Evolutionary conservation across 2,888 invertebrate genomes (phyloP), one percentile per base, ranked within the genome.

Genomic region (Sacculina carcini): DNA sequence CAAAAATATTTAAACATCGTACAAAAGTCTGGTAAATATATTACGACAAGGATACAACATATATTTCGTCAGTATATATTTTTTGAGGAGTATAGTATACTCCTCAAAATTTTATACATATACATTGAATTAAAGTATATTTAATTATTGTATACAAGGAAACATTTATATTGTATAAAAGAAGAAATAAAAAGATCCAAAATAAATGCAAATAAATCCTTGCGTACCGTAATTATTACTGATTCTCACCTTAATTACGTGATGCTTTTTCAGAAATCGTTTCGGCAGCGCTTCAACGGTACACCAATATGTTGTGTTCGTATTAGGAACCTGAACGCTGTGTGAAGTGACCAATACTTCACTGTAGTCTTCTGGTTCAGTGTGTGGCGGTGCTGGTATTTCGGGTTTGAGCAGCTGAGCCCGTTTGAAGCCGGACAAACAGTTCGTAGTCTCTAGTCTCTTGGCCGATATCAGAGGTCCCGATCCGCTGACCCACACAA

Each of bases 271-370:
- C 7, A 60, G 65, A 44, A 84, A 67, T 52, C 72, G 69, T 6
- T 74, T 69, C 0, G 89, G 85, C 14, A 98, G 65, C 61, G 77
- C 78, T 49, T 80, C 73, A 5, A 90, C 75, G 54, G 79, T 78
- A 63, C 96, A 98, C 94, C 96, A 98, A 63, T 98, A 98, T 0
- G 92, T 94, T 0, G 98, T 98, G 60, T 94, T 92, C 12, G 66
- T 70, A 2, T 70, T 69, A 0, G 94, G 94, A 4, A 98, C 78
- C 54, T 73, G 67, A 1, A 84, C 73, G 46, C 74, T 67, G 50
- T 76, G 68, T 21, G 76, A 71, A 1, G 72, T 67, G 24, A 85
- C 67, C 52, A 75, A 73, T 28, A 23, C 14, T 26, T 42, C 38
- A 7, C 44, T 12, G 38, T 36, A 23, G n/a, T 34, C 38, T 7